Evolutionary conservation across 2,797 vertebrate genomes (phyloP), one percentile per base, ranked within the genome.

Genomic region (Passerculus sandwichensis): DNA sequence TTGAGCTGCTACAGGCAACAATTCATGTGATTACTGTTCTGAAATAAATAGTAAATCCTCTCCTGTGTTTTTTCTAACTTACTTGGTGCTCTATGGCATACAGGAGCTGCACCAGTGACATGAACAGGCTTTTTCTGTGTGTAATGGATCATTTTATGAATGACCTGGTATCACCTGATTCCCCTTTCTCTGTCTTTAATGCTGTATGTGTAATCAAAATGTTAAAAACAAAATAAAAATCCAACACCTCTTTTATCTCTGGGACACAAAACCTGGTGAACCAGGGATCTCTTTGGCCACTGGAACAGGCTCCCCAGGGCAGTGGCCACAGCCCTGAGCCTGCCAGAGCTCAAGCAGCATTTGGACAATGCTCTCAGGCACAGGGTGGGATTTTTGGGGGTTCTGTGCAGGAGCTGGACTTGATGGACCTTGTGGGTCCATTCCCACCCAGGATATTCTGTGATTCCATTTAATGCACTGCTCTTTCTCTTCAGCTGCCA

Each of bases 201-300:
- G 32, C 5, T 69, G 3, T 3, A 54, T 0, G 1, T 21, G 32
- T 16, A 48, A 69, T 13, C 5, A 69, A 64, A 85, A 72, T 1
- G 1, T 13, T 53, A 9, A 7, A 23, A 32, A 40, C 7, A 57
- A 32, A 30, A 13, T 4, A 42, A 29, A 13, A 29, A 21, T 13
- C 15, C 1, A 51, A 40, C 3, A 53, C 4, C 34, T 36, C 2
- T 25, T 80, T 60, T 11, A 65, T 7, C 50, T 47, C 50, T 57
- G 25, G 21, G 26, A 57, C 20, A 69, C 23, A 72, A 50, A 72
- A 48, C 36, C 0, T 13, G 8, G 15, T 36, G 23, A 69, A 56
- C n/a, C 9, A 53, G 30, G 18, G 15, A 72, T 14, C 21, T 47
- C 6, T 14, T 0, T 40, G 38, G 30, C 40, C 34, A 32, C 40